phyloP scores from a whole-genome alignment of 1,140 invertebrate genomes.

The Drosophila orena region DNA sequence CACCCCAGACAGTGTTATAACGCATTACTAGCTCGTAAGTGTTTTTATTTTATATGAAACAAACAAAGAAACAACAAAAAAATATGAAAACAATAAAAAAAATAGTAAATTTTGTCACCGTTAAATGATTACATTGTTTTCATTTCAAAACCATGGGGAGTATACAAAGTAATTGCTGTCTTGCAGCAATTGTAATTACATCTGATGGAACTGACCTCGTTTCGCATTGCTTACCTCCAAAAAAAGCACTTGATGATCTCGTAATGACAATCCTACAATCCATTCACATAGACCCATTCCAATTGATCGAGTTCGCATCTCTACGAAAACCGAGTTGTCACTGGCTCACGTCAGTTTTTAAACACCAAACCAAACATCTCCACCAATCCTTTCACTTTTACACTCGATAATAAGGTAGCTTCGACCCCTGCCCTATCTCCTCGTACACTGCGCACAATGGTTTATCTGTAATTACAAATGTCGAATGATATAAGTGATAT shows the following conservation, averaged over 20 bases:
- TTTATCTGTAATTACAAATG: too few relatives aligned
- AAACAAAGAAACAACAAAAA: conserved; percentile 85
- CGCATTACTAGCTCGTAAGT: conserved; percentile 84
- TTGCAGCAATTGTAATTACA: neutral
- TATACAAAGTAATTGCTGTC: too few relatives aligned
- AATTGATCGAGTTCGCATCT: conserved; percentile 33
- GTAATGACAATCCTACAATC: conserved; percentile 23
- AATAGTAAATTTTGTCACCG: conserved; percentile 85
- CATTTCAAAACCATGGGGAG: neutral
- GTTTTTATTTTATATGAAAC: conserved; percentile 85
- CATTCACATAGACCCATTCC: conserved; percentile 26
- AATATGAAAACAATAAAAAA: conserved; percentile 84
- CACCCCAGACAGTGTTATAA: conserved; percentile 81
- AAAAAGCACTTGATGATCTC: conserved; percentile 25
- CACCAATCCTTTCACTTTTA: conserved; percentile 77
- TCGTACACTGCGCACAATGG: neutral
- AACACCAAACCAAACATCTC: conserved; percentile 33
- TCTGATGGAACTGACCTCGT: conserved; percentile 1
- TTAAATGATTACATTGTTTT: conserved; percentile 60
- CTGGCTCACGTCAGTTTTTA: conserved; percentile 29
- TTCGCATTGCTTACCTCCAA: conserved; percentile 10
- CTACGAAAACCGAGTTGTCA: conserved; percentile 34
- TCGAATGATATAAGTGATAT: too few relatives aligned
- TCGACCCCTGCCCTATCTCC: conserved; percentile 5
- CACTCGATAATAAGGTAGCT: conserved; percentile 37